A percentile compares a stretch with the other conserved stretches of the same genome.
These are phyloP conservation scores for Etheostoma perlongum DNA, from an alignment of 2,797 vertebrate species.

Conservation along the genomic window DNA sequence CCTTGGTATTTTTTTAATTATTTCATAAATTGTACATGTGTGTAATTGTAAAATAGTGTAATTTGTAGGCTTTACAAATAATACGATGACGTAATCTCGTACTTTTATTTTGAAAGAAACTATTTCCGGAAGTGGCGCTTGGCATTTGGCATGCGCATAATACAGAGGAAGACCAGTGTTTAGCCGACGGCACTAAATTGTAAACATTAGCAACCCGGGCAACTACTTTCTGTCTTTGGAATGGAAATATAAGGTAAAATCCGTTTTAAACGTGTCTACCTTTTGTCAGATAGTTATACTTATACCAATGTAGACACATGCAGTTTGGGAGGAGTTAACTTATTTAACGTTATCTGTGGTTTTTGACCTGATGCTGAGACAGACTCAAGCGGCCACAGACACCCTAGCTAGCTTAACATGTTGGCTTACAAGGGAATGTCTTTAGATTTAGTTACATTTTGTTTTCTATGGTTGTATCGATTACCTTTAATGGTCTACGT, in stretches of 20 bases:
- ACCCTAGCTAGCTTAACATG: neutral
- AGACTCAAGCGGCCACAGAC: neutral
- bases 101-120: conserved; percentile 67
- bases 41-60: too few species aligned
- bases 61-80: too few species aligned
- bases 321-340: neutral
- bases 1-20: too few species aligned
- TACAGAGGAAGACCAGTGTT: conserved; percentile 41
- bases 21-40: too few species aligned
- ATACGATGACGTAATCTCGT: conserved; percentile 31
- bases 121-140: conserved; percentile 49
- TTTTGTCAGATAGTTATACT: neutral
- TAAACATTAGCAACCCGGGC: conserved; percentile 62
- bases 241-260: conserved; percentile 82
- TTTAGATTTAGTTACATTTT: neutral
- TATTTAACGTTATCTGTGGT: conserved; percentile 19
- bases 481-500: neutral
- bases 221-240: conserved; percentile 39
- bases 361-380: conserved; percentile 18
- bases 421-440: neutral
- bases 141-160: conserved; percentile 59
- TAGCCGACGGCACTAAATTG: conserved; percentile 44
- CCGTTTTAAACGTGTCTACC: fast-evolving
- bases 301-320: neutral
- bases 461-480: fast-evolving